Evolutionary conservation across 2,113 vertebrate species (phyloP).

Genomic region (Malaclemys terrapin): DNA sequence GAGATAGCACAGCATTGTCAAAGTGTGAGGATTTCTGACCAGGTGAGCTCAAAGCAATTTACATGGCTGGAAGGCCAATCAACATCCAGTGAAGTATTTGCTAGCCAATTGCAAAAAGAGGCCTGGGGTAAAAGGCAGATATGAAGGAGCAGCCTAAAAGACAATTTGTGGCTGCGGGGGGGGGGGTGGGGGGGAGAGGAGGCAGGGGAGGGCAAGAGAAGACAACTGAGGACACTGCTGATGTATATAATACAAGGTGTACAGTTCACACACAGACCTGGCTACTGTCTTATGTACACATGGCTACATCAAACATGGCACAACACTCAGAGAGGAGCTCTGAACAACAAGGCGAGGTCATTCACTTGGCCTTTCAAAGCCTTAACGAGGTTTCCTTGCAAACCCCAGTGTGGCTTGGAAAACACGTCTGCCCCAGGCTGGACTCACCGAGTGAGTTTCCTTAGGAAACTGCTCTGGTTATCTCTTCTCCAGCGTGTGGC

Average conservation of each 20-base stretch:
- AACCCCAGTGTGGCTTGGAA: neutral
- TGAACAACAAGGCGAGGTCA: neutral
- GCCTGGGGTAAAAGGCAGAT: neutral
- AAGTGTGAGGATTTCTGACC: neutral
- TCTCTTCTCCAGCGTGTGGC: neutral
- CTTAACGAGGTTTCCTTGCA: neutral
- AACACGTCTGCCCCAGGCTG: neutral
- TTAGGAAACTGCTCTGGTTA: neutral
- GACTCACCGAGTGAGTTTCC: neutral
- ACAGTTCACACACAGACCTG: accelerated
- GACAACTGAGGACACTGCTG: neutral
- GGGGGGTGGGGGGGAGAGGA: too few species aligned
- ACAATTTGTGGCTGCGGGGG: neutral
- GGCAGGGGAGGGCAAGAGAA: too few species aligned
- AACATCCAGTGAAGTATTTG: neutral
- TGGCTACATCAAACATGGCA: neutral
- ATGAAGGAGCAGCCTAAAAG: neutral
- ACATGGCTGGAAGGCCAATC: neutral
- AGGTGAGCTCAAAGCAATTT: neutral
- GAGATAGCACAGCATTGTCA: neutral
- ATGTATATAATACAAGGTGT: accelerated
- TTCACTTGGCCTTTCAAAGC: neutral
- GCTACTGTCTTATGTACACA: accelerated
- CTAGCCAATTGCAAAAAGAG: neutral
- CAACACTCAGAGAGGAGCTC: neutral